Percentiles rank a stretch among this genome's conserved stretches.
Conservation (phyloP, 2,113 vertebrate genomes). For the Phyllopteryx taeniolatus region DNA sequence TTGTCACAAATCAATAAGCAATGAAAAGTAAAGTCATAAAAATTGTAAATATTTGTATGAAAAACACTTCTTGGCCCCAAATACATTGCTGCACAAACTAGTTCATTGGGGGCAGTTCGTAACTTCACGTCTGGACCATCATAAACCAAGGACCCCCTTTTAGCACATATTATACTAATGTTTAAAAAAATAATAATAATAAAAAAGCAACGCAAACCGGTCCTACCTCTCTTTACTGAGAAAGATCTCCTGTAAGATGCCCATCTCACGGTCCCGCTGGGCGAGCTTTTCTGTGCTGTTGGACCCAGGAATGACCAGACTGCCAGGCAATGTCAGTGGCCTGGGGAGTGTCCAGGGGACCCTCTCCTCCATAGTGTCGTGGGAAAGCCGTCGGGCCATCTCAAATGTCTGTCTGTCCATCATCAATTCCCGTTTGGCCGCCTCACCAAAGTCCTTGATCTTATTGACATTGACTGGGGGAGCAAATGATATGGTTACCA, state of each 20-base stretch:
- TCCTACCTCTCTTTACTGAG: slow-evolving; percentile 90
- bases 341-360: slow-evolving; percentile 83
- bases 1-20: too few relatives aligned
- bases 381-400: slow-evolving; percentile 85
- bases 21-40: too few relatives aligned
- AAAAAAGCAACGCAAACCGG: not conserved
- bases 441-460: slow-evolving; percentile 94
- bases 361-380: slow-evolving; percentile 92
- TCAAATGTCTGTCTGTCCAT: slow-evolving; percentile 92
- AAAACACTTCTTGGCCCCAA: too few relatives aligned
- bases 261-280: slow-evolving; percentile 89
- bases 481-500: not conserved
- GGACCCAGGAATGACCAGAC: slow-evolving; percentile 77
- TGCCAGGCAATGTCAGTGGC: slow-evolving; percentile 73
- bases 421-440: slow-evolving; percentile 90
- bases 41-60: too few relatives aligned
- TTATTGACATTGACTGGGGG: slow-evolving; percentile 92
- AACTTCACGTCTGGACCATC: too few relatives aligned
- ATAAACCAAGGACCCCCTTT: too few relatives aligned
- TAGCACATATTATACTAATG: too few relatives aligned
- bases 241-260: slow-evolving; percentile 94
- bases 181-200: too few relatives aligned
- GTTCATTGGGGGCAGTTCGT: too few relatives aligned
- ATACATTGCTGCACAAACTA: too few relatives aligned
- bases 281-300: slow-evolving; percentile 85